Evolutionary conservation across 2,113 vertebrate genomes (phyloP).

Genomic region (Chamaetylas fuelleborni): DNA sequence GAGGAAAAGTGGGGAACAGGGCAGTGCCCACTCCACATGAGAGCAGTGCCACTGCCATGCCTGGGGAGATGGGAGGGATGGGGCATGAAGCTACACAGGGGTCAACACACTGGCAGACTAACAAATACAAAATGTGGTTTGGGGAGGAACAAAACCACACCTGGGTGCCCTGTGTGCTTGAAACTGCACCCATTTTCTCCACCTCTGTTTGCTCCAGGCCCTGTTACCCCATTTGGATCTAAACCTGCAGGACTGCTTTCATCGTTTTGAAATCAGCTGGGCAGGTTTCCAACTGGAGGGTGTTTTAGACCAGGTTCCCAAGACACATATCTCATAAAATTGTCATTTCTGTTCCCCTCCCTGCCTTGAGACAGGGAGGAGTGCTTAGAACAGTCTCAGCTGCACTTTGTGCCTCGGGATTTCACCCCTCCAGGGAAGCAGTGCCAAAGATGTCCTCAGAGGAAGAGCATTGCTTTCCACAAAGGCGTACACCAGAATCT

Average conservation of each 20-base stretch:
- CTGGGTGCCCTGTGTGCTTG: background rate
- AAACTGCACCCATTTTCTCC: background rate
- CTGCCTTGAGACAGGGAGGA: background rate
- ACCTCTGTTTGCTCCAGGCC: background rate
- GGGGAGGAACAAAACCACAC: background rate
- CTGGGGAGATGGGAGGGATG: background rate
- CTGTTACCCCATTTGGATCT: background rate
- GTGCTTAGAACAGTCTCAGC: background rate
- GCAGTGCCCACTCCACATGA: background rate
- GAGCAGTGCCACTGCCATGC: background rate
- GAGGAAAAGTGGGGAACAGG: background rate
- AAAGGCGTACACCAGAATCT: background rate
- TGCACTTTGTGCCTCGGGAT: background rate
- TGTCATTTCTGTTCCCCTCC: background rate
- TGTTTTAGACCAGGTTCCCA: background rate
- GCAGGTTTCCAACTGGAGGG: background rate
- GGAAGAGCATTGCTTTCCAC: background rate
- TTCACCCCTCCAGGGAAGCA: background rate
- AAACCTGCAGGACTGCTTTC: background rate
- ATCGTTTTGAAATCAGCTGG: background rate
- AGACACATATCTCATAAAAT: background rate
- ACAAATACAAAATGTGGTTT: background rate
- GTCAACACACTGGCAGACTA: fast-evolving
- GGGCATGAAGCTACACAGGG: background rate
- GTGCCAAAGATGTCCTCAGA: background rate